Percentiles rank a stretch among this genome's conserved stretches.
phyloP scores from a whole-genome alignment of 1,140 invertebrate genomes.

The Apis laboriosa region DNA sequence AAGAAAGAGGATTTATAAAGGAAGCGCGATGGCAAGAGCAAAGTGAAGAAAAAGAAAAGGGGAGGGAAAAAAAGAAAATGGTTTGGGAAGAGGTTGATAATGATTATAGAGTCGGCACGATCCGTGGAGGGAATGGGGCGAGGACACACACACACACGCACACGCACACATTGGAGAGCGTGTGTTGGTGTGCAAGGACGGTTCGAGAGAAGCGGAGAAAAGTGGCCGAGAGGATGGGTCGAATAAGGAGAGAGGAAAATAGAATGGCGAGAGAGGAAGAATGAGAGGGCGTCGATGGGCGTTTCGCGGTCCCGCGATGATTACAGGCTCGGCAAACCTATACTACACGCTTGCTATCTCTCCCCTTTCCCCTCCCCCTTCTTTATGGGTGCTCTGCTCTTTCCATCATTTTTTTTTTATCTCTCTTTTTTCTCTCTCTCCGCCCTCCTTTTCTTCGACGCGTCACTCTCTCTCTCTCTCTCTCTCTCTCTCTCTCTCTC shows the following conservation, averaged over 20 bases:
- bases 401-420: not conserved
- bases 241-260: slow-evolving; percentile 63
- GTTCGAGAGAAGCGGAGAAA: slow-evolving; percentile 58
- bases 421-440: not conserved
- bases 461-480: not conserved
- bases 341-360: slow-evolving; percentile 75
- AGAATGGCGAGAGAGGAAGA: slow-evolving; percentile 66
- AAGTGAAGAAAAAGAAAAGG: not conserved
- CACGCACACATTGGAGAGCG: not conserved
- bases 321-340: slow-evolving; percentile 79
- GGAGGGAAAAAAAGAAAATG: slow-evolving; percentile 15
- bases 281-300: slow-evolving; percentile 78
- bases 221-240: slow-evolving; percentile 45
- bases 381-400: slow-evolving; percentile 43
- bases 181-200: slow-evolving; percentile 16
- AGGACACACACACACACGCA: not conserved
- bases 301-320: slow-evolving; percentile 80
- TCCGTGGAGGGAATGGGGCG: slow-evolving; percentile 36
- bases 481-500: not conserved
- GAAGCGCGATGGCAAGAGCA: not conserved
- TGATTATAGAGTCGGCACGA: slow-evolving; percentile 71
- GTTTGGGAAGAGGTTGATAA: slow-evolving; percentile 65
- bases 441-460: not conserved
- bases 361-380: slow-evolving; percentile 46
- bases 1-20: not conserved